phyloP scores from a whole-genome alignment of 2,113 vertebrate species.

The Chaetops frenatus region DNA sequence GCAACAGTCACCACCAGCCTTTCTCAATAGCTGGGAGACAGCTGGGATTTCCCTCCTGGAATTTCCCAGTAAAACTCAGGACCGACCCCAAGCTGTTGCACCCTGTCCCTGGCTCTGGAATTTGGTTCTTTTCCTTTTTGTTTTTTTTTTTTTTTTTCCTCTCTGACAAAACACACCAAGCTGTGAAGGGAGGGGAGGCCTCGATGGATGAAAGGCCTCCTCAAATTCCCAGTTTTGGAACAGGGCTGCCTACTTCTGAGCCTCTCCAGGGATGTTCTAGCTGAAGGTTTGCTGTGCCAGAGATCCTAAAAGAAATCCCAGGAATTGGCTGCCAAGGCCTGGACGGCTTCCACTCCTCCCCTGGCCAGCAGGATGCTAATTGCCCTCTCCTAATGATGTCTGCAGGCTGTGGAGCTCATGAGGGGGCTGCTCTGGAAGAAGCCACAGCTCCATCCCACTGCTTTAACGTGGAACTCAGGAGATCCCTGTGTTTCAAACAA shows the following conservation, averaged over 20 bases:
- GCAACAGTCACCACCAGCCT: neutral
- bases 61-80: neutral
- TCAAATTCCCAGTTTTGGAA: neutral
- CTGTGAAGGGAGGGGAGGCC: neutral
- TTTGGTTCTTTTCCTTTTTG: neutral
- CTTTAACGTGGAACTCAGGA: neutral
- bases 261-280: neutral
- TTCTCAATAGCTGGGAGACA: neutral
- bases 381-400: neutral
- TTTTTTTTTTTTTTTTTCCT: neutral
- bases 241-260: neutral
- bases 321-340: neutral
- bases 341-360: neutral
- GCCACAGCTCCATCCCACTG: neutral
- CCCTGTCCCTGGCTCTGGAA: neutral
- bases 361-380: neutral
- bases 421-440: neutral
- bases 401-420: neutral
- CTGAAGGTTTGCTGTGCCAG: neutral
- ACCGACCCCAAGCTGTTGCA: rapidly evolving
- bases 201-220: neutral
- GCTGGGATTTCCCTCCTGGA: neutral
- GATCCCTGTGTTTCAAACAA: neutral
- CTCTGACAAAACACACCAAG: neutral
- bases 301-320: neutral